Percentiles rank a stretch among this genome's conserved stretches.
These are phyloP conservation scores for Drosophila merina DNA, from an alignment of 2,888 invertebrate species.

Conservation along the genomic window DNA sequence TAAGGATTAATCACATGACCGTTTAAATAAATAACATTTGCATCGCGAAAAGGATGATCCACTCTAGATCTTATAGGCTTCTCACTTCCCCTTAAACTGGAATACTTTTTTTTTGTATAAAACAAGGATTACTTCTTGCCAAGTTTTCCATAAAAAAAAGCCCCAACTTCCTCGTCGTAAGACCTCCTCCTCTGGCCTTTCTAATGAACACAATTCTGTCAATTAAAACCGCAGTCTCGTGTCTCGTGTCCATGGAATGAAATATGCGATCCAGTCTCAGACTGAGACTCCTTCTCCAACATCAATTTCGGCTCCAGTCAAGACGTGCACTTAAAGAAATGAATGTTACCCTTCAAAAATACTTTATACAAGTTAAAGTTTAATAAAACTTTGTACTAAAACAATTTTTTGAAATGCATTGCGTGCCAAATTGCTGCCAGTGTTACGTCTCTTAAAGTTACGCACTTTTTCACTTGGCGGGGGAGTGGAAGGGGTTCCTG, in stretches of 20 bases:
- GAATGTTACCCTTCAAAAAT: background rate
- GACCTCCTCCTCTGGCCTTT: constrained; percentile 9
- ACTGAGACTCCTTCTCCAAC: constrained; percentile 26
- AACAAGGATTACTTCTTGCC: background rate
- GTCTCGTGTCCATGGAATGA: constrained; percentile 49
- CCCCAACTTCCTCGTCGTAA: background rate
- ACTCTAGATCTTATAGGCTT: background rate
- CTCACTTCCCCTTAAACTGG: background rate
- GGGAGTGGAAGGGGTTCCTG: background rate
- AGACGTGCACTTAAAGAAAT: constrained; percentile 4
- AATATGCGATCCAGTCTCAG: constrained; percentile 40
- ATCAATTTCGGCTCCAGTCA: constrained; percentile 12
- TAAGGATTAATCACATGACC: background rate
- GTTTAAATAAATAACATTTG: background rate
- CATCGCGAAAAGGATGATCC: background rate
- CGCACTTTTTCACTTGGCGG: constrained; percentile 41
- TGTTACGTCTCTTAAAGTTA: constrained; percentile 57
- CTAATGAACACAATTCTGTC: constrained; percentile 71
- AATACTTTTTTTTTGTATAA: background rate
- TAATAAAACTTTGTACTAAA: background rate
- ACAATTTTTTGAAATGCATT: background rate
- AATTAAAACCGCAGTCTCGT: constrained; percentile 57
- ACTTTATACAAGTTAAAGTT: background rate
- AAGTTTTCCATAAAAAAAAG: background rate
- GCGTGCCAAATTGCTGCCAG: constrained; percentile 43